Evolutionary conservation across 2,888 invertebrate genomes (phyloP).

Genomic region (Orgyia antiqua): DNA sequence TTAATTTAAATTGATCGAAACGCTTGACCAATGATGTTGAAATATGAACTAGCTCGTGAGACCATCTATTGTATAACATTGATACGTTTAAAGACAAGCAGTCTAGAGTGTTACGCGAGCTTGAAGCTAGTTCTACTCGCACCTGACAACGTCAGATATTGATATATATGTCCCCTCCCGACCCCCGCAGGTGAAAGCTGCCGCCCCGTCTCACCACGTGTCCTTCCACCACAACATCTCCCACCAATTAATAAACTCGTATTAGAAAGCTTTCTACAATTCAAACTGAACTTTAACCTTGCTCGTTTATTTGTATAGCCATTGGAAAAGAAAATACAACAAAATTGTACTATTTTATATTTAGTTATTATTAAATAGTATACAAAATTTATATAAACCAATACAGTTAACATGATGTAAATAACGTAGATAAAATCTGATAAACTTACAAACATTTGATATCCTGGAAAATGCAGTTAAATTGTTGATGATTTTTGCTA

Average conservation of each 20-base stretch:
- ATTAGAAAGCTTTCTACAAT: conserved; percentile 13
- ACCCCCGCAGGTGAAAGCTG: conserved; percentile 21
- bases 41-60: neutral
- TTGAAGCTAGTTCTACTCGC: conserved; percentile 3
- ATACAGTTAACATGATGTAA: too few relatives aligned
- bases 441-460: too few relatives aligned
- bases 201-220: conserved; percentile 7
- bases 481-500: too few relatives aligned
- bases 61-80: conserved; percentile 5
- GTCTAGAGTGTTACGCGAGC: conserved; percentile 10
- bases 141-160: conserved; percentile 13
- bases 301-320: conserved; percentile 2
- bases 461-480: too few relatives aligned
- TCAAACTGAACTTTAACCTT: conserved; percentile 9
- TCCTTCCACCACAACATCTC: conserved; percentile 17
- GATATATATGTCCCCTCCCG: conserved; percentile 15
- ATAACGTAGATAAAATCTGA: too few relatives aligned
- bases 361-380: too few relatives aligned
- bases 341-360: neutral
- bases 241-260: conserved; percentile 8
- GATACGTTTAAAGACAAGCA: conserved; percentile 4
- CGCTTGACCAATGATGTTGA: conserved; percentile 1
- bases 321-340: neutral
- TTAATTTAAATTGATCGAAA: conserved; percentile 1
- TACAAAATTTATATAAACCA: too few relatives aligned